phyloP scores from a whole-genome alignment of 2,113 vertebrate species.

The Salvator merianae region DNA sequence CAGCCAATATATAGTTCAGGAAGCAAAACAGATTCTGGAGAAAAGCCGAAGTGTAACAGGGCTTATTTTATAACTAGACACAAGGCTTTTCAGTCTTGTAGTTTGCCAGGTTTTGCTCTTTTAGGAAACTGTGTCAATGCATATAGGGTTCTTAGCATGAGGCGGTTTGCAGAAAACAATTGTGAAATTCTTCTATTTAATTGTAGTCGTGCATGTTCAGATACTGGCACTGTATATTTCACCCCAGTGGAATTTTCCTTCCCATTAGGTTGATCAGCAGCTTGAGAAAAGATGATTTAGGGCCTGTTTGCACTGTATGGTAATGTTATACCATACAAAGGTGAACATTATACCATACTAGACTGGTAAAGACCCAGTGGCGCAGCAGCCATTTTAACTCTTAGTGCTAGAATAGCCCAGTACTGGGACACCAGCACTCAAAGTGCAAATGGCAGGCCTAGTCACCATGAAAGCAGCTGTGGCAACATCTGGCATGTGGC shows the following conservation, averaged over 20 bases:
- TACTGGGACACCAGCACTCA: no score
- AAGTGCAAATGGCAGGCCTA: no score
- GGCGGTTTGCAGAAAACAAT: not conserved
- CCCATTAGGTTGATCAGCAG: not conserved
- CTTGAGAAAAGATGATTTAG: not conserved
- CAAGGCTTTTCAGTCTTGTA: not conserved
- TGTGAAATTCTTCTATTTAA: not conserved
- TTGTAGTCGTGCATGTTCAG: not conserved
- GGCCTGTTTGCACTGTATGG: no score
- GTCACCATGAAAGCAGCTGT: no score
- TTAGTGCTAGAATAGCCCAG: no score
- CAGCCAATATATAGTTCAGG: slow-evolving; percentile 29
- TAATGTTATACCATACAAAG: no score
- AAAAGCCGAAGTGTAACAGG: slow-evolving; percentile 32
- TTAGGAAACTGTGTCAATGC: slow-evolving; percentile 7
- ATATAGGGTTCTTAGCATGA: slow-evolving; percentile 9
- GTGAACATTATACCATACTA: no score
- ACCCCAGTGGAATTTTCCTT: not conserved
- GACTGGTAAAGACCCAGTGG: no score
- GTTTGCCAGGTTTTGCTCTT: not conserved
- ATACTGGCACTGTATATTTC: not conserved
- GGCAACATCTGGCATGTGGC: no score
- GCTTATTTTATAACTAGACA: slow-evolving; percentile 37
- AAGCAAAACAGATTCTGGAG: slow-evolving; percentile 37
- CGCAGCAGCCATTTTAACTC: no score